These are phyloP conservation scores for Cephus nigrinus DNA, from an alignment of 2,888 invertebrate genomes.

Conservation along the genomic window DNA sequence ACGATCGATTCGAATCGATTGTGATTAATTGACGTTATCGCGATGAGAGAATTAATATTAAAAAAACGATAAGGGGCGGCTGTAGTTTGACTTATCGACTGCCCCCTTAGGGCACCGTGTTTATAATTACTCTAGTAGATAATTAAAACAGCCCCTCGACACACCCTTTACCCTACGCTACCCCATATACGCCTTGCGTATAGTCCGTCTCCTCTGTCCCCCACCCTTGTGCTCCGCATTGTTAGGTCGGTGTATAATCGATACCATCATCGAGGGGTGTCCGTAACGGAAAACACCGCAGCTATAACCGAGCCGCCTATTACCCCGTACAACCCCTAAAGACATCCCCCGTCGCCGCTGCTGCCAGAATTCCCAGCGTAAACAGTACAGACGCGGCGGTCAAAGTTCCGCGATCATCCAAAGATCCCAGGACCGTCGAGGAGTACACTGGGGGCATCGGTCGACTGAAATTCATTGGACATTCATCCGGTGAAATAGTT, in stretches of 20 bases:
- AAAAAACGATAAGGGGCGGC: too few relatives aligned
- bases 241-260: slow-evolving; percentile 58
- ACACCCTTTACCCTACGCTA: slow-evolving; percentile 23
- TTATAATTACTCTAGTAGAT: slow-evolving; percentile 50
- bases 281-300: slow-evolving; percentile 50
- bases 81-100: too few relatives aligned
- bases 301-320: slow-evolving; percentile 29
- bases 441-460: too few relatives aligned
- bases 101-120: slow-evolving; percentile 5
- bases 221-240: slow-evolving; percentile 25
- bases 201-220: slow-evolving; percentile 1
- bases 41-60: too few relatives aligned
- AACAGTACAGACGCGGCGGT: too few relatives aligned
- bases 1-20: too few relatives aligned
- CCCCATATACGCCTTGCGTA: slow-evolving; percentile 4
- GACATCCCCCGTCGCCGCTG: not conserved
- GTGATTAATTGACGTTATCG: too few relatives aligned
- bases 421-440: too few relatives aligned
- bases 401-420: too few relatives aligned
- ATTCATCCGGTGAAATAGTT: too few relatives aligned
- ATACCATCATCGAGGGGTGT: slow-evolving; percentile 55
- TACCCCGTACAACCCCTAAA: not conserved
- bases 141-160: slow-evolving; percentile 50
- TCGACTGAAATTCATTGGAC: too few relatives aligned
- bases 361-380: not conserved